Conservation (phyloP, 2,113 vertebrate genomes). For the Grammatotria lemairii region DNA sequence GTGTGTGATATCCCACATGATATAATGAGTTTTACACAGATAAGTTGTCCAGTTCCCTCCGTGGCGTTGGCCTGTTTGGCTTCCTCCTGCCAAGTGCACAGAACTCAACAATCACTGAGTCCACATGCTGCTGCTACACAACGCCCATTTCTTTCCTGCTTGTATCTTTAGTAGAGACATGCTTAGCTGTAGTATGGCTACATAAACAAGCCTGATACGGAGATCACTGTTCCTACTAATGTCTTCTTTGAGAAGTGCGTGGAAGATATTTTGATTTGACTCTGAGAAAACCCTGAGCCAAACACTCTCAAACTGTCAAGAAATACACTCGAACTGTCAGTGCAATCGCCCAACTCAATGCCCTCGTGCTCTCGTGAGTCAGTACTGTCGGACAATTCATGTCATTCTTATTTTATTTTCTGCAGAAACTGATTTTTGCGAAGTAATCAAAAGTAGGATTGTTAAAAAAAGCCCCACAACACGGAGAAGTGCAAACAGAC, state of each 20-base stretch:
- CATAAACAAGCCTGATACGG: background rate
- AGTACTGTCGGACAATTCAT: background rate
- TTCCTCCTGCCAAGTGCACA: background rate
- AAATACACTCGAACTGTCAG: background rate
- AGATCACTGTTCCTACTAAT: slow-evolving; percentile 4
- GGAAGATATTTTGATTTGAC: background rate
- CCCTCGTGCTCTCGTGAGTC: background rate
- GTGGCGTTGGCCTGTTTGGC: background rate
- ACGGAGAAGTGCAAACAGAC: background rate
- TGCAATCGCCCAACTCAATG: background rate
- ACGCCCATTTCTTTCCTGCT: background rate
- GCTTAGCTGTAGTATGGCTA: background rate
- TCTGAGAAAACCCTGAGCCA: background rate
- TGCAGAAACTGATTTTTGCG: background rate
- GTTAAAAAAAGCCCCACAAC: background rate
- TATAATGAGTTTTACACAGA: background rate
- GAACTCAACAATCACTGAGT: background rate
- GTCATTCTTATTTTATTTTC: background rate
- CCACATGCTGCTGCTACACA: background rate
- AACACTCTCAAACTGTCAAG: background rate
- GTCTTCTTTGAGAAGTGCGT: background rate
- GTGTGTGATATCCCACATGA: background rate
- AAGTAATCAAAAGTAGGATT: background rate
- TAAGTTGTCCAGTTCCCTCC: background rate
- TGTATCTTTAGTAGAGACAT: background rate